Evolutionary conservation across 2,888 invertebrate genomes (phyloP).

Genomic region (Apodemia mormo): DNA sequence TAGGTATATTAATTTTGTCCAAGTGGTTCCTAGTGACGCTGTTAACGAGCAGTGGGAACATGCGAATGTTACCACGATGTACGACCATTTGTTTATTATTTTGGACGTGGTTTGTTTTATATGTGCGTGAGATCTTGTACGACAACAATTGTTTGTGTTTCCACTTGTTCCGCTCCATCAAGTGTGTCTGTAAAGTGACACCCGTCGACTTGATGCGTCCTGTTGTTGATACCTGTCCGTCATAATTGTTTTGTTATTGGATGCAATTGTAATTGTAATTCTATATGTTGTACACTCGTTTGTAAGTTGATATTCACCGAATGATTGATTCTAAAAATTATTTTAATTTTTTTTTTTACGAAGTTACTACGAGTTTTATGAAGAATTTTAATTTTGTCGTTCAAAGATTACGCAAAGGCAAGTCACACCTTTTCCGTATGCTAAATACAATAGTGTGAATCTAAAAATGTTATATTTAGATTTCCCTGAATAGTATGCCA

Average conservation of each 20-base stretch:
- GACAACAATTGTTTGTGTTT: constrained; percentile 33
- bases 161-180: background rate
- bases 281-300: background rate
- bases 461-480: too few species aligned
- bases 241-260: constrained; percentile 9
- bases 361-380: too few species aligned
- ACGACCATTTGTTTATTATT: constrained; percentile 34
- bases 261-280: constrained; percentile 1
- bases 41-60: constrained; percentile 1
- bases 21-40: background rate
- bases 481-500: too few species aligned
- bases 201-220: constrained; percentile 20
- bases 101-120: constrained; percentile 24
- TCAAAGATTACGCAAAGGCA: too few species aligned
- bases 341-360: too few species aligned
- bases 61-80: constrained; percentile 16
- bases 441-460: too few species aligned
- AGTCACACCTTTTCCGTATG: too few species aligned
- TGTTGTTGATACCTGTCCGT: constrained; percentile 27
- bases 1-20: background rate
- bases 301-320: background rate
- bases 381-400: too few species aligned
- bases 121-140: constrained; percentile 37
- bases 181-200: constrained; percentile 12
- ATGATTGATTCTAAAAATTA: too few species aligned